phyloP scores from a whole-genome alignment of 2,113 vertebrate species.

The Amphilophus citrinellus region DNA sequence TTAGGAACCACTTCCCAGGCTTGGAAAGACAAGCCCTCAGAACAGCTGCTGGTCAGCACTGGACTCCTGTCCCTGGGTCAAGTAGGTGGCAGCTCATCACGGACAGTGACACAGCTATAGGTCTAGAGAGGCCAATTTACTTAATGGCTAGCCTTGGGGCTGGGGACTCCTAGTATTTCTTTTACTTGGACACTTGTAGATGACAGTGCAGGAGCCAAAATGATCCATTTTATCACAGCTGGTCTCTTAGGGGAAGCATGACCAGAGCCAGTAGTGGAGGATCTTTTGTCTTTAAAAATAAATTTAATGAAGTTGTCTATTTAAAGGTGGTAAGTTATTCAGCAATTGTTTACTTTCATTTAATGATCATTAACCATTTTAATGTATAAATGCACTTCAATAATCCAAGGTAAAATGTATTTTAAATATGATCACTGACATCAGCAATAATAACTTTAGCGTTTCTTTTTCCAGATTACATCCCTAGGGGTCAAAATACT shows the following conservation, averaged over 20 bases:
- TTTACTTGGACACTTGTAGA: slow-evolving; percentile 73
- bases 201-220: slow-evolving; percentile 71
- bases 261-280: slow-evolving; percentile 15
- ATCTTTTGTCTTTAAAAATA: slow-evolving; percentile 63
- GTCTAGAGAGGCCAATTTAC: slow-evolving; percentile 81
- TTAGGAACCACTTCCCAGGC: slow-evolving; percentile 84
- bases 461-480: slow-evolving; percentile 66
- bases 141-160: slow-evolving; percentile 79
- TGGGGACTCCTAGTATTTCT: slow-evolving; percentile 71
- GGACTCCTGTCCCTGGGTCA: slow-evolving; percentile 81
- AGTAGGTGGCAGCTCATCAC: slow-evolving; percentile 79
- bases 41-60: slow-evolving; percentile 85
- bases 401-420: slow-evolving; percentile 29
- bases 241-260: slow-evolving; percentile 49
- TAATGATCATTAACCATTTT: slow-evolving; percentile 16
- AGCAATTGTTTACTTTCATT: slow-evolving; percentile 25
- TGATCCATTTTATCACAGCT: slow-evolving; percentile 68
- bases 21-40: slow-evolving; percentile 73
- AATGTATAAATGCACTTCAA: neutral
- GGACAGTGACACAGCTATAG: slow-evolving; percentile 78
- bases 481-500: slow-evolving; percentile 85
- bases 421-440: slow-evolving; percentile 76
- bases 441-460: slow-evolving; percentile 79
- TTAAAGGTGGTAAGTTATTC: slow-evolving; percentile 38
- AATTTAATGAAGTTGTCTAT: slow-evolving; percentile 56